Evolutionary conservation across 2,888 invertebrate species (phyloP).

Genomic region (Amitus sp.): DNA sequence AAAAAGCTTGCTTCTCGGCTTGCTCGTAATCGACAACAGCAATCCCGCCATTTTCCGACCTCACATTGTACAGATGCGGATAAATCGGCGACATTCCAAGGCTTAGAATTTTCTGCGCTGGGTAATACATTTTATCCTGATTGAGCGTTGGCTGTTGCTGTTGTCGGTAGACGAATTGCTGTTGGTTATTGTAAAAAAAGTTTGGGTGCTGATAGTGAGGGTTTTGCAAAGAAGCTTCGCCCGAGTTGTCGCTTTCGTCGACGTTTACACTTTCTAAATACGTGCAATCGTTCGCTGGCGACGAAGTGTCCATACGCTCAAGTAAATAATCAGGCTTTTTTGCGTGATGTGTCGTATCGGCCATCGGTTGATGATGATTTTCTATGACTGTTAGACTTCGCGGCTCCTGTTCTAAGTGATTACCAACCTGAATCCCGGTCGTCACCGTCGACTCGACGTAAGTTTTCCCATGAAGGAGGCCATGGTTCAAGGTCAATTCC

Average conservation of each 20-base stretch:
- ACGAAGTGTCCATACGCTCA: constrained; percentile 61
- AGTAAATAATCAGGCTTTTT: constrained; percentile 61
- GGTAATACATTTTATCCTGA: constrained; percentile 29
- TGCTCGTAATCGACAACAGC: constrained; percentile 59
- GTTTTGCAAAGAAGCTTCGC: constrained; percentile 46
- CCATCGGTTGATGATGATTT: constrained; percentile 58
- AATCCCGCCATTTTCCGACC: constrained; percentile 52
- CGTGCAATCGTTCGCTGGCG: constrained; percentile 61
- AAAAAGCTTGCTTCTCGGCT: constrained; percentile 55
- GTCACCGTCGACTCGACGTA: constrained; percentile 63
- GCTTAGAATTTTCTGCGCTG: constrained; percentile 49
- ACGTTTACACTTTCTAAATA: constrained; percentile 61
- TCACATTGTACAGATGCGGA: constrained; percentile 58
- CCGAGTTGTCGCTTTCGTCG: constrained; percentile 35
- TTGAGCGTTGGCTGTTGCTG: constrained; percentile 46
- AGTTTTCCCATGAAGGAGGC: constrained; percentile 53
- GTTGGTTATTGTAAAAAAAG: constrained; percentile 54
- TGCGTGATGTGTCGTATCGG: constrained; percentile 65
- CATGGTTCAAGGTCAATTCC: constrained; percentile 55
- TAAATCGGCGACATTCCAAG: constrained; percentile 54
- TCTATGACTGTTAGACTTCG: constrained; percentile 63
- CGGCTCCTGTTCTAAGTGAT: constrained; percentile 59
- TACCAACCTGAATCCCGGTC: constrained; percentile 66
- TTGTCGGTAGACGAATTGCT: constrained; percentile 52
- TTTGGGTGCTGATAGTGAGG: too few species aligned